These are phyloP conservation scores for Typhlomys cinereus DNA, from an alignment of 2,113 vertebrate species.

Conservation along the genomic window DNA sequence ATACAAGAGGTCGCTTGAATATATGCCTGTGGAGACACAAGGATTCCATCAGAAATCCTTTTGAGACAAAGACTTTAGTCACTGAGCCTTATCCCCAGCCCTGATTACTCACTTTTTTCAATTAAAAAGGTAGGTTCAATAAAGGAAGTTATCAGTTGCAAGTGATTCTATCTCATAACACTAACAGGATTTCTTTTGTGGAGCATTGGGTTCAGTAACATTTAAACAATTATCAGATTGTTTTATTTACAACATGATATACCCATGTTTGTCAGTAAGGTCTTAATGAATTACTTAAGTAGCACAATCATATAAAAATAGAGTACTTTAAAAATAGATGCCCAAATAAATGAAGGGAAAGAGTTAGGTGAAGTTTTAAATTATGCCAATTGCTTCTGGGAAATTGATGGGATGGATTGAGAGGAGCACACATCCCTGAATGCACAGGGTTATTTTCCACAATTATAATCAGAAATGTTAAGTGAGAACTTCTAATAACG, in stretches of 20 bases:
- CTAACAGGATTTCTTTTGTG: slow-evolving; percentile 42
- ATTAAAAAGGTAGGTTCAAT: too few species aligned
- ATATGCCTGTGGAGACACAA: too few species aligned
- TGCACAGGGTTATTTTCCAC: slow-evolving; percentile 22
- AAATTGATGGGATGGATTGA: not conserved
- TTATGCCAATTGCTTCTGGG: not conserved
- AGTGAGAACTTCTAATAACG: not conserved
- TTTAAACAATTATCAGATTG: slow-evolving; percentile 47
- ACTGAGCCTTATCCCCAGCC: too few species aligned
- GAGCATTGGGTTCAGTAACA: not conserved
- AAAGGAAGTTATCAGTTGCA: too few species aligned
- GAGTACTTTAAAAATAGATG: slow-evolving; percentile 64
- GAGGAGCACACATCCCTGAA: not conserved
- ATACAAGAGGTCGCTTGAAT: too few species aligned
- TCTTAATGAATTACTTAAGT: slow-evolving; percentile 64
- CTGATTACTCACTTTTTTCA: too few species aligned
- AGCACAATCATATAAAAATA: slow-evolving; percentile 30
- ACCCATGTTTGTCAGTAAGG: slow-evolving; percentile 24
- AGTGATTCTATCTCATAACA: not conserved
- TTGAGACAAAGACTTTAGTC: too few species aligned
- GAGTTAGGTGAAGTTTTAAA: slow-evolving; percentile 18
- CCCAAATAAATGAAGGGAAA: slow-evolving; percentile 35
- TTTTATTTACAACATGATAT: slow-evolving; percentile 57
- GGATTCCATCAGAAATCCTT: too few species aligned
- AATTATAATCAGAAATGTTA: slow-evolving; percentile 45